A percentile compares a stretch with the other conserved stretches of the same genome.
Conservation (phyloP, 2,113 vertebrate genomes). For the Irena cyanogastra region DNA sequence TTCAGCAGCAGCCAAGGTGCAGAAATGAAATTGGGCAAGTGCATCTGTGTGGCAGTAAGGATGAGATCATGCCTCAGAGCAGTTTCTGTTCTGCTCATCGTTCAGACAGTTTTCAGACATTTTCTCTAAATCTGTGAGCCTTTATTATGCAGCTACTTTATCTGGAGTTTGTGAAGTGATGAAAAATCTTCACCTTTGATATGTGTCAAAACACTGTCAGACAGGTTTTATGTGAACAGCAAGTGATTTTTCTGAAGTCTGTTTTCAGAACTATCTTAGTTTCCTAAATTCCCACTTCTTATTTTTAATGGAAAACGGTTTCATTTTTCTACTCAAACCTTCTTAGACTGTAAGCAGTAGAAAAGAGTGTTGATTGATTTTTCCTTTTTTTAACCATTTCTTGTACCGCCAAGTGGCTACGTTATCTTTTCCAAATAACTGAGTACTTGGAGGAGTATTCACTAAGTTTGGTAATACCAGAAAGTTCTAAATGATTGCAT, state of each 20-base stretch:
- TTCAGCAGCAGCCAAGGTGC: background rate
- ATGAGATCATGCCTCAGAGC: background rate
- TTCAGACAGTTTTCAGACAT: conserved; percentile 21
- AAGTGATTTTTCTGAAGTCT: conserved; percentile 43
- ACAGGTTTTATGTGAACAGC: conserved; percentile 28
- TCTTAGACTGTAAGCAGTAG: background rate
- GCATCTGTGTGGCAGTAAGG: background rate
- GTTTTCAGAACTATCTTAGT: conserved; percentile 15
- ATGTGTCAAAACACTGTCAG: conserved; percentile 63
- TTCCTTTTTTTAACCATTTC: background rate
- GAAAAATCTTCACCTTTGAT: conserved; percentile 39
- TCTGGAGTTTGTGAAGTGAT: conserved; percentile 6
- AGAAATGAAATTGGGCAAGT: background rate
- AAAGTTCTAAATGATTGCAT: background rate
- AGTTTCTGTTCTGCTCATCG: background rate
- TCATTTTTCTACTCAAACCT: background rate
- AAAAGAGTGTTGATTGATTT: background rate
- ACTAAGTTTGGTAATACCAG: background rate
- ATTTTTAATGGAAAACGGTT: conserved; percentile 14
- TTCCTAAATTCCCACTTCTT: conserved; percentile 24
- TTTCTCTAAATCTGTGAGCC: conserved; percentile 1
- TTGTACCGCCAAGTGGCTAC: background rate
- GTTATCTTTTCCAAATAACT: background rate
- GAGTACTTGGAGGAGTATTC: background rate
- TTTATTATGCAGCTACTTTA: conserved; percentile 24